A percentile compares a stretch with the other conserved stretches of the same genome.
phyloP scores from a whole-genome alignment of 2,113 vertebrate genomes.

The Microtus montanus region DNA sequence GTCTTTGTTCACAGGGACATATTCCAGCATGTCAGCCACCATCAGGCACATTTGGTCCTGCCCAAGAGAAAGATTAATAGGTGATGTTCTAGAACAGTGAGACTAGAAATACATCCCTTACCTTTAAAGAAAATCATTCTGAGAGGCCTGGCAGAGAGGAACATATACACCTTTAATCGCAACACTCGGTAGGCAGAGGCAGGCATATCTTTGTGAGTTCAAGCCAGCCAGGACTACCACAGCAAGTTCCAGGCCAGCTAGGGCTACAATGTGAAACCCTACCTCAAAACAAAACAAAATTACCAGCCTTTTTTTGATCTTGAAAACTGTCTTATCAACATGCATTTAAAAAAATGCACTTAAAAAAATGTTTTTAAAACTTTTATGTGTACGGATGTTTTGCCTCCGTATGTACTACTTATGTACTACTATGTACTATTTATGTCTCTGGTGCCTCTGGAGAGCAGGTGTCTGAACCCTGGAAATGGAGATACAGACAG shows the following conservation, averaged over 20 bases:
- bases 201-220: not conserved
- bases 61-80: not conserved
- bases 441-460: not conserved
- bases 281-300: not conserved
- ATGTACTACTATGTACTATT: not conserved
- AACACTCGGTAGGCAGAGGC: not conserved
- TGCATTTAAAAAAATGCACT: not conserved
- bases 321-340: slow-evolving; percentile 35
- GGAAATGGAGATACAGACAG: not conserved
- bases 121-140: not conserved
- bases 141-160: not conserved
- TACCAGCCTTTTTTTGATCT: not conserved
- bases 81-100: rapidly evolving
- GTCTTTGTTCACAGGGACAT: slow-evolving; percentile 90
- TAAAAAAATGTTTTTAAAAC: not conserved
- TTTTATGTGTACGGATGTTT: not conserved
- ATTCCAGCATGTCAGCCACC: slow-evolving; percentile 93
- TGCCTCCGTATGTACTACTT: not conserved
- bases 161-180: not conserved
- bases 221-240: not conserved
- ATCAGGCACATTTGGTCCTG: slow-evolving; percentile 95
- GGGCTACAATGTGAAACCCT: not conserved
- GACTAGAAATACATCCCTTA: not conserved
- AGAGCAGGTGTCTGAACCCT: not conserved
- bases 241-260: not conserved